A percentile compares a stretch with the other conserved stretches of the same genome.
These are phyloP conservation scores for Stenolophus ochropezus DNA, from an alignment of 2,888 invertebrate genomes.

Conservation along the genomic window DNA sequence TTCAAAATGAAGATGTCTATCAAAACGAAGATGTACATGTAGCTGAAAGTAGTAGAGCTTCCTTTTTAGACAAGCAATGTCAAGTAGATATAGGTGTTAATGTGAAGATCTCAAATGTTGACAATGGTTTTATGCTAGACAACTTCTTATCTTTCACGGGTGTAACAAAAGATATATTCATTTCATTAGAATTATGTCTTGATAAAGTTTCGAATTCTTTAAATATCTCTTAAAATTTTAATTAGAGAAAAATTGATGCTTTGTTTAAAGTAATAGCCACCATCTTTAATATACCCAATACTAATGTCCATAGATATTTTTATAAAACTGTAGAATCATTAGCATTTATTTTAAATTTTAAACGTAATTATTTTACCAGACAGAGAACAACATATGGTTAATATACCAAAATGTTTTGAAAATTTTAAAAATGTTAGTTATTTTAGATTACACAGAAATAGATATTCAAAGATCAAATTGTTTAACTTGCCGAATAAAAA, in stretches of 20 bases:
- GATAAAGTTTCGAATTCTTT: neutral
- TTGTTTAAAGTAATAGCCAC: neutral
- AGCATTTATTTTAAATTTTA: neutral
- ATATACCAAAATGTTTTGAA: neutral
- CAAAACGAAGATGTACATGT: neutral
- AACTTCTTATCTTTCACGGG: neutral
- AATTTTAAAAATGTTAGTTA: neutral
- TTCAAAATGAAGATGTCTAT: neutral
- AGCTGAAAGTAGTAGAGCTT: neutral
- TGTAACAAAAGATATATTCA: neutral
- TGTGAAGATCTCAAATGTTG: neutral
- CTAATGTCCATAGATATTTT: neutral
- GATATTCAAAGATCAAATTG: neutral
- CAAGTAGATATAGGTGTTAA: neutral
- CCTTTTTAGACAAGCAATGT: neutral
- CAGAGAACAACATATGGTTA: neutral
- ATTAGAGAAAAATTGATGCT: neutral
- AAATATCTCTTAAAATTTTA: neutral
- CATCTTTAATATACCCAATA: neutral
- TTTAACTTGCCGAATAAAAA: neutral
- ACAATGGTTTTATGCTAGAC: neutral
- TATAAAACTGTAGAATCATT: neutral
- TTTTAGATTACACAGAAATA: conserved; percentile 1
- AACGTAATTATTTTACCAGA: neutral
- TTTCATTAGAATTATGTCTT: neutral